phyloP scores from a whole-genome alignment of 2,888 invertebrate species.

The Halictus quadricinctus region DNA sequence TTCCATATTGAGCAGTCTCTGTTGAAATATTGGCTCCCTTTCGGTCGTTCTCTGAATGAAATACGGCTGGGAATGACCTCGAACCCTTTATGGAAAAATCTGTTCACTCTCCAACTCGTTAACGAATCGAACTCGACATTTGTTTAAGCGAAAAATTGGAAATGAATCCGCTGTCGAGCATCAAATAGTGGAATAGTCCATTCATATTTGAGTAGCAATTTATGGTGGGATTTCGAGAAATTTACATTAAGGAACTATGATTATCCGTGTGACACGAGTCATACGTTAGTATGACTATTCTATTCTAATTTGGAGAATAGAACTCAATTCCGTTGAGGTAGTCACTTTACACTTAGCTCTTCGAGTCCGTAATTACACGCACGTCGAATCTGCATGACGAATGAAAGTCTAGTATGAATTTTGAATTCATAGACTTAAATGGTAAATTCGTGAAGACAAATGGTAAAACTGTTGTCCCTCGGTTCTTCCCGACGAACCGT shows the following conservation, averaged over 20 bases:
- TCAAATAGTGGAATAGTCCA: neutral
- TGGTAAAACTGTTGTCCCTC: neutral
- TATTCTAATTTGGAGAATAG: neutral
- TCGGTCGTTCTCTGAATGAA: neutral
- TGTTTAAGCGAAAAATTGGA: neutral
- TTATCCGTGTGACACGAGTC: too few species aligned
- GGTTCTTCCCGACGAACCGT: neutral
- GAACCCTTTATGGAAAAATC: neutral
- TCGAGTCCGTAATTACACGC: too few species aligned
- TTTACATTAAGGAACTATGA: too few species aligned
- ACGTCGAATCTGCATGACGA: too few species aligned
- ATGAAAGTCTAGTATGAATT: neutral
- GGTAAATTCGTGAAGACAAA: neutral
- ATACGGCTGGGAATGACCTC: neutral
- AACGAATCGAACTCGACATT: neutral
- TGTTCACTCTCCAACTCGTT: neutral
- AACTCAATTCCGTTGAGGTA: neutral
- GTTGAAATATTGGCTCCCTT: slow-evolving; percentile 6
- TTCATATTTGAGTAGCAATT: too few species aligned
- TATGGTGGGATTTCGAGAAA: too few species aligned
- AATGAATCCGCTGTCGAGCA: neutral
- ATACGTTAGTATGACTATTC: too few species aligned
- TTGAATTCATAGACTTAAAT: neutral
- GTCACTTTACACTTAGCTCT: too few species aligned
- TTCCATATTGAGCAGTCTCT: slow-evolving; percentile 1